Conservation (phyloP, 2,797 vertebrate genomes). For the Sebastes cheni region DNA sequence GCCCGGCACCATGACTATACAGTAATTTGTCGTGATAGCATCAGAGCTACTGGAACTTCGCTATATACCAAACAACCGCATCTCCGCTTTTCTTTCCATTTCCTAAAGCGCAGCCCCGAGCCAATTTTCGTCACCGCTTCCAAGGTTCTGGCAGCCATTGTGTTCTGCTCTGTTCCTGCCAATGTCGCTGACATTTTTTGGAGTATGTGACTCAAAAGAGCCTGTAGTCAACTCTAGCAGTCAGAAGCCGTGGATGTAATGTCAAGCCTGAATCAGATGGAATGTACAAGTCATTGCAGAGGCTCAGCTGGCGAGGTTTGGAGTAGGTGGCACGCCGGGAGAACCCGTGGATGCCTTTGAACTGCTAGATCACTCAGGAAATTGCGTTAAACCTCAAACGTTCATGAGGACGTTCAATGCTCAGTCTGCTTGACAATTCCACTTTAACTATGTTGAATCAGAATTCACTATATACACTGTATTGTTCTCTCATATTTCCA, state of each 20-base stretch:
- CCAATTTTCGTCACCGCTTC: constrained; percentile 35
- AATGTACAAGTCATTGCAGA: constrained; percentile 41
- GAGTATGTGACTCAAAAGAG: constrained; percentile 50
- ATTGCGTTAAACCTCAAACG: constrained; percentile 13
- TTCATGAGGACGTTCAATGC: not conserved
- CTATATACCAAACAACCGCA: constrained; percentile 20
- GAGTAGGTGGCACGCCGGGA: constrained; percentile 16
- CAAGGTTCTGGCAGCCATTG: constrained; percentile 40
- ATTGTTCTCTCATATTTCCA: too few relatives aligned
- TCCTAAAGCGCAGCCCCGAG: constrained; percentile 51
- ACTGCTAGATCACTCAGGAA: constrained; percentile 8
- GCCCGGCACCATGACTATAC: not conserved
- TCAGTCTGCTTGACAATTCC: not conserved
- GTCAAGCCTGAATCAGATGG: constrained; percentile 38
- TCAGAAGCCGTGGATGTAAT: constrained; percentile 40
- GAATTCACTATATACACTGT: too few relatives aligned
- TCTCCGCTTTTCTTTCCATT: not conserved
- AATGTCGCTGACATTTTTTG: constrained; percentile 49
- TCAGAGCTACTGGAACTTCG: constrained; percentile 11
- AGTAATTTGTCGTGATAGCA: constrained; percentile 18
- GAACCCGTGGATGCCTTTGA: constrained; percentile 31
- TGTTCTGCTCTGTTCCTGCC: constrained; percentile 39
- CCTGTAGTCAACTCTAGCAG: constrained; percentile 48
- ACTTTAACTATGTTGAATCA: too few relatives aligned
- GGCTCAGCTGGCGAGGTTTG: constrained; percentile 20